Percentiles rank a stretch among this genome's conserved stretches.
Conservation (phyloP, 2,113 vertebrate genomes). For the Lichenostomus cassidix region DNA sequence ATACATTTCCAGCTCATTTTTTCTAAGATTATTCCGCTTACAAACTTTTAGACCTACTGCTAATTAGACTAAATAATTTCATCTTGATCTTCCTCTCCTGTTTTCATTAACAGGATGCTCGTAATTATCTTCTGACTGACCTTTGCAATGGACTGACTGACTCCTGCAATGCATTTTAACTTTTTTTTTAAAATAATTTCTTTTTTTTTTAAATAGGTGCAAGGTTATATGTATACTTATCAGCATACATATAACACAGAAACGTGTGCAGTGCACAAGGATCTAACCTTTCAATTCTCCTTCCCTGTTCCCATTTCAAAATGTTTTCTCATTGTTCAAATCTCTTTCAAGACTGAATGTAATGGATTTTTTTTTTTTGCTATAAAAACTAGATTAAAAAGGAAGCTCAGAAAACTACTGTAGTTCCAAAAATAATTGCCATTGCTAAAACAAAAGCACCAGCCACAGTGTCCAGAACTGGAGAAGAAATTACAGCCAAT, state of each 20-base stretch:
- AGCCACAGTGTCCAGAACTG: slow-evolving; percentile 64
- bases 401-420: slow-evolving; percentile 59
- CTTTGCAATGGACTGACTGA: background rate
- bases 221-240: background rate
- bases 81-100: background rate
- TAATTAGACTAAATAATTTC: background rate
- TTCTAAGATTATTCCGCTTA: background rate
- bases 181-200: background rate
- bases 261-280: background rate
- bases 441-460: slow-evolving; percentile 39
- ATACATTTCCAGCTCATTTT: background rate
- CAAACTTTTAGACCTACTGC: background rate
- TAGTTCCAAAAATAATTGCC: slow-evolving; percentile 19
- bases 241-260: background rate
- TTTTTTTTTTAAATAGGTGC: background rate
- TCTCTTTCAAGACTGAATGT: slow-evolving; percentile 4
- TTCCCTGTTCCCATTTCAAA: slow-evolving; percentile 18
- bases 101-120: background rate
- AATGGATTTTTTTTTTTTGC: slow-evolving; percentile 21
- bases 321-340: background rate
- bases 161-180: slow-evolving; percentile 16
- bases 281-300: slow-evolving; percentile 8
- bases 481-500: slow-evolving; percentile 67
- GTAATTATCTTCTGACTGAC: slow-evolving; percentile 3
- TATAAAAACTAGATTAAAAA: slow-evolving; percentile 59